These are phyloP conservation scores for Sebastes matsubarae DNA, from an alignment of 2,797 vertebrate species.

Conservation along the genomic window DNA sequence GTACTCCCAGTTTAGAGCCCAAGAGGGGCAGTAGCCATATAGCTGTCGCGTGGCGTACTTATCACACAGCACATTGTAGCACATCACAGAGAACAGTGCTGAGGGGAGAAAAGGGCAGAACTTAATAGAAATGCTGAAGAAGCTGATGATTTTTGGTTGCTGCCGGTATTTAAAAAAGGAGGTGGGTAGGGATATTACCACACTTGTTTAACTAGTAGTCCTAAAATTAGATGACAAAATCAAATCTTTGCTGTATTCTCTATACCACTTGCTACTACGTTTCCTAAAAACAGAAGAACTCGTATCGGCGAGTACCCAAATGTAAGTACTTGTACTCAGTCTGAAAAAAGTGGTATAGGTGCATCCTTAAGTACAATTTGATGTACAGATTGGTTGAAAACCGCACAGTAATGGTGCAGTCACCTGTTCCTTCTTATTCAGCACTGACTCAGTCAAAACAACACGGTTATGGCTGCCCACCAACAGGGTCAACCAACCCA, in stretches of 20 bases:
- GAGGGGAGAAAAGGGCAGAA: constrained; percentile 3
- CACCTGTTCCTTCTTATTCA: not conserved
- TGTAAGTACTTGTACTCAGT: no score
- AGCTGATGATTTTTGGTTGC: not conserved
- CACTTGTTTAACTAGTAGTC: not conserved
- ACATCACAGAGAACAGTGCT: constrained; percentile 99
- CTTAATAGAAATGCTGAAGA: not conserved
- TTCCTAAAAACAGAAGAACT: not conserved
- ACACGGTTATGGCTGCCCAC: not conserved
- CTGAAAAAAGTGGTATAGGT: no score
- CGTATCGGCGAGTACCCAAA: no score
- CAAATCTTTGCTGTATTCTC: not conserved
- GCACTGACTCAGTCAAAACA: not conserved
- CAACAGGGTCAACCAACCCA: not conserved
- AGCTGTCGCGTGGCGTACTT: constrained; percentile 98
- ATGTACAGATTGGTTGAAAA: not conserved
- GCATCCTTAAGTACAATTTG: not conserved
- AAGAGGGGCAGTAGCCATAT: constrained; percentile 97
- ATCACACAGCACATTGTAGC: constrained; percentile 98
- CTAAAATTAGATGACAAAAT: not conserved
- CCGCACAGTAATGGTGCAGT: not conserved
- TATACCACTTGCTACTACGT: not conserved
- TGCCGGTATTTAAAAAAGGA: not conserved
- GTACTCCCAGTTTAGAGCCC: constrained; percentile 98
- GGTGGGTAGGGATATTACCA: not conserved